These are phyloP conservation scores for Lasioglossum baleicum DNA, from an alignment of 1,140 invertebrate species.

Conservation along the genomic window DNA sequence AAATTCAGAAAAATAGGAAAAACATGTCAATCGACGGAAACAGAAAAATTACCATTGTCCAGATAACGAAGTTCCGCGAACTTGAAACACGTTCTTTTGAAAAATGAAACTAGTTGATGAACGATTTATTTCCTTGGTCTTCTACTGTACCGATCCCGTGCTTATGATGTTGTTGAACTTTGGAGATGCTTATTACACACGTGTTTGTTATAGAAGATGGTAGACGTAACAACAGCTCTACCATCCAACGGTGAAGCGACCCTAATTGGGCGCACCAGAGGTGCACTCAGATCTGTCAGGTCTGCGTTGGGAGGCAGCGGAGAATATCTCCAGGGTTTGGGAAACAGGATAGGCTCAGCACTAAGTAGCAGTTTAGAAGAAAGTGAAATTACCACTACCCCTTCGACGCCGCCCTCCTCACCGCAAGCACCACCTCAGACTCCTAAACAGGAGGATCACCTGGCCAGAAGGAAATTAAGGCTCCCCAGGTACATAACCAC, in stretches of 20 bases:
- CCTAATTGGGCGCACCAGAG: conserved; percentile 76
- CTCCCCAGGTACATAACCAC: conserved; percentile 69
- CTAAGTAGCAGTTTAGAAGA: conserved; percentile 77
- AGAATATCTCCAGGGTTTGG: conserved; percentile 77
- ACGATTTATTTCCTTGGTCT: too few species aligned
- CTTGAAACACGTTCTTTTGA: too few species aligned
- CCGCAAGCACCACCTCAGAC: conserved; percentile 49
- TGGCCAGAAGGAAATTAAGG: conserved; percentile 66
- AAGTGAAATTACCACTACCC: conserved; percentile 71
- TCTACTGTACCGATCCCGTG: too few species aligned
- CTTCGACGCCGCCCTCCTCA: conserved; percentile 68
- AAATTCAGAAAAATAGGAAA: too few species aligned
- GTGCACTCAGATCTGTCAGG: conserved; percentile 75
- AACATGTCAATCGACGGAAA: too few species aligned
- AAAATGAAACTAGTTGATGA: too few species aligned
- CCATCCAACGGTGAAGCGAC: conserved; percentile 66
- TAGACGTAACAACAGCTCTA: conserved; percentile 73
- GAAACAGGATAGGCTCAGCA: conserved; percentile 76
- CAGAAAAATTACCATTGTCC: too few species aligned
- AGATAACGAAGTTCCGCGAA: too few species aligned
- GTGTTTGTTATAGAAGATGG: conserved; percentile 60
- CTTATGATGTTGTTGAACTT: neutral
- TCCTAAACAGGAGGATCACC: conserved; percentile 43
- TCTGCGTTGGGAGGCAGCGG: conserved; percentile 75
- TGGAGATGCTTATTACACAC: too few species aligned